Base-by-base conservation (phyloP, 2,113 vertebrate species). In the Ariopsis seemanni region DNA sequence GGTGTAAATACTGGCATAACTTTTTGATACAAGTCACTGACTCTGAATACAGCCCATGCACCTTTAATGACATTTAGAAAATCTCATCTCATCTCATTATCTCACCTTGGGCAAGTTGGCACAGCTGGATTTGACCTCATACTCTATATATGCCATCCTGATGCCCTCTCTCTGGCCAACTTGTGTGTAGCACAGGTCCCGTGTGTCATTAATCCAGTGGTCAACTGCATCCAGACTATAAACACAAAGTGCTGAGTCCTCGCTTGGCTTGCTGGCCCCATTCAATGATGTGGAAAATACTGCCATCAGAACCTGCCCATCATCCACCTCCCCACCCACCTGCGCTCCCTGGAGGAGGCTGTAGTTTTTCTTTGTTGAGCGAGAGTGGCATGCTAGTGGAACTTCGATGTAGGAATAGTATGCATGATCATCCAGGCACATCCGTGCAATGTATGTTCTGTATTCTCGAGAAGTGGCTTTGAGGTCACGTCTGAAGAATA, bases 391-490 rank as follows among this genome's bases (percentile, higher is more conserved):
- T 25, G 95, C 92, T 81, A 99, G 94, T 1, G 98, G 98, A 84
- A 99, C 88, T 92, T 99, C 98, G 92, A 99, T 98, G 0, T 99
- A 99, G 0, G 98, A 99, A 84, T 99, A 99, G 89, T 99, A 99
- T 58, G 98, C 97, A 10, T 94, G 94, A 91, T 99, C 98, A 4
- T 97, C 96, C 79, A 98, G 92, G 89, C 98, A 99, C 88, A 99
- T 96, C 0, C 98, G 95, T 0, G 97, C 98, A 22, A 97, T 95
- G 4, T 98, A 99, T 7, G 97, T 97, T 10, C 94, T 96, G 90
- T 99, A 99, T 88, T 98, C 97, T 10, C 98, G 94, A 0, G 96
- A 97, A 0, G 93, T 87, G 0, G 96, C 96, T 91, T 97, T 98
- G 82, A 99, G 95, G 92, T 99, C 97, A 5, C 98, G 95, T 0